phyloP scores from a whole-genome alignment of 2,888 invertebrate species.

The Branchinecta sandiegonensis region DNA sequence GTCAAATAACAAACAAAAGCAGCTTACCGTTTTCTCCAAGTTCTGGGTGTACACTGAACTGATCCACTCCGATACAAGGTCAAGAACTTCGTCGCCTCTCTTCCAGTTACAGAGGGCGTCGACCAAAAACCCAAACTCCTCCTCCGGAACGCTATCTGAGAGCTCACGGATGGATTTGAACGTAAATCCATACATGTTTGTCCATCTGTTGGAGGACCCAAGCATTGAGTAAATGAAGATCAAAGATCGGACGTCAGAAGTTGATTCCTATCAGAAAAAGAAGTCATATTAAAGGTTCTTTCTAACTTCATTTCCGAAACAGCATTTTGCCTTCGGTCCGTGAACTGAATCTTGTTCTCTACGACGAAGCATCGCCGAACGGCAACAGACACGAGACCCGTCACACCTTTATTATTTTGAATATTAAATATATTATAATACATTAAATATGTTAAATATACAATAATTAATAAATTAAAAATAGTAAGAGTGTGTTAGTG shows the following conservation, averaged over 20 bases:
- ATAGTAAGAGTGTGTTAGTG: too few relatives aligned
- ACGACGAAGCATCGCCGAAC: too few relatives aligned
- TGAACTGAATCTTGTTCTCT: too few relatives aligned
- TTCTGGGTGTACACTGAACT: not conserved
- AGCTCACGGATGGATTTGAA: constrained; percentile 13
- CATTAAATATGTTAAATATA: too few relatives aligned
- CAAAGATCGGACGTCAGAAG: not conserved
- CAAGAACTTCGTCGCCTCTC: not conserved
- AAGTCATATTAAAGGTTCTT: not conserved
- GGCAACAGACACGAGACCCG: too few relatives aligned
- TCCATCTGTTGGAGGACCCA: not conserved
- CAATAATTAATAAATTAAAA: too few relatives aligned
- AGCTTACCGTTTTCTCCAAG: not conserved
- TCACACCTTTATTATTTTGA: too few relatives aligned
- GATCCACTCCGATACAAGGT: not conserved
- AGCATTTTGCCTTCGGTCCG: too few relatives aligned
- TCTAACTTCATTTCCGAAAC: too few relatives aligned
- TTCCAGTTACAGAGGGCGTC: constrained; percentile 15
- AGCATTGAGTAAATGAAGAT: not conserved
- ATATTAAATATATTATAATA: too few relatives aligned
- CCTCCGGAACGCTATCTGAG: not conserved
- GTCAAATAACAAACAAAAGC: too few relatives aligned
- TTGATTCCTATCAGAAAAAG: not conserved
- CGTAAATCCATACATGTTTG: not conserved
- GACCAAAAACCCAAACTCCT: not conserved